Evolutionary conservation across 2,888 invertebrate species (phyloP), one percentile per base, ranked within the genome.

Genomic region (Lycia hirtaria): DNA sequence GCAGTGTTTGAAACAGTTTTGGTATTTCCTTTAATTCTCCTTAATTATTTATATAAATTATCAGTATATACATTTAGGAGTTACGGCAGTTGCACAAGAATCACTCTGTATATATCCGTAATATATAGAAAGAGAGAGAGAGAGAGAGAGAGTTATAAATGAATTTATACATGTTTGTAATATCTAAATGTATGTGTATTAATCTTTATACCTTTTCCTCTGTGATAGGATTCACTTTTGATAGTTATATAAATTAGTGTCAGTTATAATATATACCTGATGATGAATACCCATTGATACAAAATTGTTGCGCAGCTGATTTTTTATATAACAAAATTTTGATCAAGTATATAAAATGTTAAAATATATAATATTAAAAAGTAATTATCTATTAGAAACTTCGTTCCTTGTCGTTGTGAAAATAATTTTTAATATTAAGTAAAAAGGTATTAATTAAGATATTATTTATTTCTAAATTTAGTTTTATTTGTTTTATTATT

Each of bases 201-300:
- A n/a, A 38, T 17, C 20, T 45, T 49, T 53, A 30, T 60, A 56
- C 49, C 32, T 48, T 24, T 48, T 47, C 55, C 67, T 64, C 74
- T 74, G 74, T 74, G 74, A 74, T 74, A 72, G 67, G 41, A 41
- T 67, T 64, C 65, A 57, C 55, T 53, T 73, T 68, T 65, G 62
- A 59, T 22, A 57, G 51, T 33, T 51, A 37, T 54, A 47, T 35
- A 47, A 20, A 40, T 60, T 59, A 56, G 60, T 64, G 64, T 61
- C 56, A 65, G 65, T 43, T 52, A 43, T n/a, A n/a, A n/a, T n/a
- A n/a, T 50, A 26, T 32, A 20, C 1, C 24, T 35, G 10, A 33
- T 38, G 20, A 22, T 38, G 20, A 22, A 44, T 44, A 44, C 15
- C 15, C 17, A 19, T 22, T 26, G 7, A 14, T 41, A 41, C 5